Evolutionary conservation across 2,888 invertebrate genomes (phyloP), one percentile per base, ranked within the genome.

Genomic region (Athalia circularis): DNA sequence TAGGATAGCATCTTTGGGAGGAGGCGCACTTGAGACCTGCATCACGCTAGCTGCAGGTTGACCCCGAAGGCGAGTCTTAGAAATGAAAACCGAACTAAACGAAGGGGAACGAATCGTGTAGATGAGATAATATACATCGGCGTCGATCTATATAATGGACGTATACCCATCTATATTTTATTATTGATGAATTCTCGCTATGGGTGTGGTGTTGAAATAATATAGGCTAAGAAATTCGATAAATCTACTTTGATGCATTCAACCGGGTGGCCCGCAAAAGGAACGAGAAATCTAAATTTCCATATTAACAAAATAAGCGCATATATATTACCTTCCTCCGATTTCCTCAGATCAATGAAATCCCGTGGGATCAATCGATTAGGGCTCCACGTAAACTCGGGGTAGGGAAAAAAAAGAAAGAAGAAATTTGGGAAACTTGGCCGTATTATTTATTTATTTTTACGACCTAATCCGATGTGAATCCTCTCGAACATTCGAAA

Each of bases 1-100:
- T 59, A 59, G 72, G 72, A 72, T 47, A 59, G 72, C 57, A 72
- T 72, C 47, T 72, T 59, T 47, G 59, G 59, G 57, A 59, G 59
- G 45, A 13, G 29, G 13, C n/a, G 61, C 4, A 72, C 72, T 59
- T 72, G 72, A 72, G 59, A 72, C 47, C 29, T 29, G 29, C 29
- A 29, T 29, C 15, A 59, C 52, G 68, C 68, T 52, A 68, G 68
- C 11, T 29, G 29, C 29, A 29, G 29, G 29, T 52, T 54, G 54
- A 68, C 68, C 43, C 68, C 29, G 7, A 61, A 11, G 4, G n/a
- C 7, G 7, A n/a, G n/a, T 13, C 1, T 29, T 6, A 5, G 48
- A 62, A 62, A 62, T 47, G 43, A 15, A 15, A 65, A 65, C 48
- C 2, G 0, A 67, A 50, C 67, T 13, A 3, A 67, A 52, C 47